Evolutionary conservation across 2,113 vertebrate genomes (phyloP), one percentile per base, ranked within the genome.

Genomic region (Gadus chalcogrammus): DNA sequence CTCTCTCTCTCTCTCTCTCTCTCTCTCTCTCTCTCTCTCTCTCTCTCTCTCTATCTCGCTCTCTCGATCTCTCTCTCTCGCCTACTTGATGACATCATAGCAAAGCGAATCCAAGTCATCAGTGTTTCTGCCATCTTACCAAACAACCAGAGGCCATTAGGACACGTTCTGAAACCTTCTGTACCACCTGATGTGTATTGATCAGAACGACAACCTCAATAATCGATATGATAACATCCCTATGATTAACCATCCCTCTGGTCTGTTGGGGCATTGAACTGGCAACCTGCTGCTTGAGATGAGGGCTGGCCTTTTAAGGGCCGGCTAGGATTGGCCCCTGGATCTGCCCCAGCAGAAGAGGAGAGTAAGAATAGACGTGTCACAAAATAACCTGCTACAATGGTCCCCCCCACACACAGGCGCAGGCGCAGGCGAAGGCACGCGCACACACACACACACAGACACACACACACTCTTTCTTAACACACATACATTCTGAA

Each of bases 261-360:
- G 11, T 24, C 56, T 71, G 68, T 74, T 68, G 60, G 73, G 73
- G 28, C 67, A 61, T 56, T 18, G 2, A 5, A 18, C 58, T 82
- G 73, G 69, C 61, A 27, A 68, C 70, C 65, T 83, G 89, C 86
- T 82, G 91, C 79, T 77, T 78, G 89, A 92, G 89, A 87, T 64
- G 77, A 64, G 79, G 31, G 68, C 92, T 91, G 31, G 68, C 92
- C 92, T 89, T 93, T 93, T 92, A 93, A 90, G 92, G 92, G 80
- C 65, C 70, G 85, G 86, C 79, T 73, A 83, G 88, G 81, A 84
- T 85, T 79, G 90, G 82, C 77, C 85, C 88, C 83, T 88, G 79
- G 90, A 90, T 60, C 68, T 82, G 84, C 79, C 87, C 88, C 89
- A 88, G 84, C 89, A 82, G 90, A 93, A 91, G 90, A 85, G 91